These are phyloP conservation scores for Hydrotaea cyrtoneurina DNA, from an alignment of 2,888 invertebrate genomes.

Conservation along the genomic window DNA sequence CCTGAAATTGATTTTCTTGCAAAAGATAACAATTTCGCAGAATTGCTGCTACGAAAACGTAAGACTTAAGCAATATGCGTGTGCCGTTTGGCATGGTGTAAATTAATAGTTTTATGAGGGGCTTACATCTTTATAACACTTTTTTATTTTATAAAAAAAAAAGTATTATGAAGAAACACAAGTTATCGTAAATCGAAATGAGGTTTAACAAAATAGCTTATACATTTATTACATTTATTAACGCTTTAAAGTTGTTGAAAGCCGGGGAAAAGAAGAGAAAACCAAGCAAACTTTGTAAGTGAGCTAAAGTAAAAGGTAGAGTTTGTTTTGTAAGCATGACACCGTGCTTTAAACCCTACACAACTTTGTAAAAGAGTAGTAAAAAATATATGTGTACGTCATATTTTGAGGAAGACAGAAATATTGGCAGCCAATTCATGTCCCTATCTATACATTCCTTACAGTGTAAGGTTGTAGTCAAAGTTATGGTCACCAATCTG, in stretches of 20 bases:
- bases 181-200: background rate
- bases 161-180: background rate
- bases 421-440: too few species aligned
- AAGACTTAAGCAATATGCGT: conserved; percentile 32
- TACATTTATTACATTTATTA: conserved; percentile 49
- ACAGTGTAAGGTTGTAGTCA: too few species aligned
- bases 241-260: conserved; percentile 22
- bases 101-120: background rate
- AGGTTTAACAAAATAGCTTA: conserved; percentile 35
- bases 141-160: background rate
- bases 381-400: too few species aligned
- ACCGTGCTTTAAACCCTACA: too few species aligned
- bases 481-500: too few species aligned
- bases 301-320: background rate
- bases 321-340: background rate
- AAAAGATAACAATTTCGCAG: background rate
- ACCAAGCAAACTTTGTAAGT: conserved; percentile 54
- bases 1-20: background rate
- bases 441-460: too few species aligned
- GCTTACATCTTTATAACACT: background rate
- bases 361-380: too few species aligned
- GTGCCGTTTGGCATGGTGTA: background rate
- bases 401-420: too few species aligned
- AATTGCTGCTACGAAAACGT: background rate
- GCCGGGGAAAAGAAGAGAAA: background rate